Evolutionary conservation across 2,113 vertebrate species (phyloP).

Genomic region (Sinosuthora webbiana): DNA sequence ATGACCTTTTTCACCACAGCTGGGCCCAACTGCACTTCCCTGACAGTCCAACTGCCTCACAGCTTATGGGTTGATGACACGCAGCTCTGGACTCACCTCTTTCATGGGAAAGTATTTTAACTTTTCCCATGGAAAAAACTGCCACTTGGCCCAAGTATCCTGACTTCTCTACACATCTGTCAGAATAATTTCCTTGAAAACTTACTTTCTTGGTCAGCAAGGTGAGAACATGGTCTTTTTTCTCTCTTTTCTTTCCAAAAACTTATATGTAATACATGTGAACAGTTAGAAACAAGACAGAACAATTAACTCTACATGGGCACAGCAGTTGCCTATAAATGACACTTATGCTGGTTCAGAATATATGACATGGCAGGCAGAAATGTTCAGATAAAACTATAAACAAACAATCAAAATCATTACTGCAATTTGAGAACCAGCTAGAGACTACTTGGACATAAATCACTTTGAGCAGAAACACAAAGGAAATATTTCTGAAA

Average conservation of each 20-base stretch:
- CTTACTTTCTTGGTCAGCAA: background rate
- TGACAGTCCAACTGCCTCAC: background rate
- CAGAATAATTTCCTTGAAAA: background rate
- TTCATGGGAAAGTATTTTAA: background rate
- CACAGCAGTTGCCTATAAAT: background rate
- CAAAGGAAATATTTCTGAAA: constrained; percentile 40
- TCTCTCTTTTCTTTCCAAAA: background rate
- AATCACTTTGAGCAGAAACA: constrained; percentile 24
- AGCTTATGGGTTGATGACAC: background rate
- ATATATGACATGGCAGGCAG: background rate
- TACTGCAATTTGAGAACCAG: constrained; percentile 12
- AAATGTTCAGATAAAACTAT: constrained; percentile 15
- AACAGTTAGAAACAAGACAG: background rate
- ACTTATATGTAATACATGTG: background rate
- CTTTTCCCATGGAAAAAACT: background rate
- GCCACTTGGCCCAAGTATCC: background rate
- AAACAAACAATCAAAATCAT: constrained; percentile 28
- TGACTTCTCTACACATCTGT: background rate
- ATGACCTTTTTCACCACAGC: background rate
- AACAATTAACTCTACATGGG: background rate
- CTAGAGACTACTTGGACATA: constrained; percentile 5
- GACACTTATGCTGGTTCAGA: background rate
- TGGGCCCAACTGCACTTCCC: background rate
- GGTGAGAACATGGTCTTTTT: background rate
- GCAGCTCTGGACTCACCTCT: background rate